These are phyloP conservation scores for Heliangelus exortis DNA, from an alignment of 2,797 vertebrate species.

Conservation along the genomic window DNA sequence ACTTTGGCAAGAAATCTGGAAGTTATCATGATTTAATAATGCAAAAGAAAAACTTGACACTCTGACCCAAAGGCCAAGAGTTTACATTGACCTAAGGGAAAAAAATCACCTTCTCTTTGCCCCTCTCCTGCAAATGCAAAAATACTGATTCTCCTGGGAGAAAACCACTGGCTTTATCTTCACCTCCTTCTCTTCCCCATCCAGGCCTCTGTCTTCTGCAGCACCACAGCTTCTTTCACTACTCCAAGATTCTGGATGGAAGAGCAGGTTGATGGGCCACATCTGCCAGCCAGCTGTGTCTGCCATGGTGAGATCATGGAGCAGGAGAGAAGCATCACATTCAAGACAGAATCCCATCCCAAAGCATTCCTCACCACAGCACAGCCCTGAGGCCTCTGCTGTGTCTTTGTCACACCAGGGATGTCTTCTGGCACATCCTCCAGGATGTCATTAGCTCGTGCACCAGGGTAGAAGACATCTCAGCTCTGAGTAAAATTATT, in stretches of 20 bases:
- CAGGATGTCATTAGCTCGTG: neutral
- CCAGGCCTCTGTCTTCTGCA: neutral
- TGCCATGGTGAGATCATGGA: rapidly evolving
- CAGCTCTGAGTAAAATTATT: neutral
- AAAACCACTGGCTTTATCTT: neutral
- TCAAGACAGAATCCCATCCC: neutral
- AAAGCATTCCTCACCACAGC: neutral
- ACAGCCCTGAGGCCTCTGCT: neutral
- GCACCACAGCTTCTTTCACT: neutral
- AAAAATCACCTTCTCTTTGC: neutral
- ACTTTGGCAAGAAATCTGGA: slow-evolving; percentile 37
- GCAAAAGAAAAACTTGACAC: slow-evolving; percentile 24
- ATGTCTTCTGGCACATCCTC: neutral
- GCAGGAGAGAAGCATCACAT: neutral
- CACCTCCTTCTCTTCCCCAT: neutral
- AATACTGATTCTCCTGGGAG: neutral
- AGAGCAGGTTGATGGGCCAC: neutral
- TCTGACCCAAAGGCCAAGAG: slow-evolving; percentile 4
- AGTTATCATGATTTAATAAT: slow-evolving; percentile 17
- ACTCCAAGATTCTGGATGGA: neutral
- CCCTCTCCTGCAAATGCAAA: neutral
- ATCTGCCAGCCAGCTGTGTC: slow-evolving; percentile 28
- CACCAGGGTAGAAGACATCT: neutral
- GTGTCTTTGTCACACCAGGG: neutral
- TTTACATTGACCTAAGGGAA: slow-evolving; percentile 13